Evolutionary conservation across 2,888 invertebrate species (phyloP), one percentile per base, ranked within the genome.

Genomic region (Cheilosia pagana): DNA sequence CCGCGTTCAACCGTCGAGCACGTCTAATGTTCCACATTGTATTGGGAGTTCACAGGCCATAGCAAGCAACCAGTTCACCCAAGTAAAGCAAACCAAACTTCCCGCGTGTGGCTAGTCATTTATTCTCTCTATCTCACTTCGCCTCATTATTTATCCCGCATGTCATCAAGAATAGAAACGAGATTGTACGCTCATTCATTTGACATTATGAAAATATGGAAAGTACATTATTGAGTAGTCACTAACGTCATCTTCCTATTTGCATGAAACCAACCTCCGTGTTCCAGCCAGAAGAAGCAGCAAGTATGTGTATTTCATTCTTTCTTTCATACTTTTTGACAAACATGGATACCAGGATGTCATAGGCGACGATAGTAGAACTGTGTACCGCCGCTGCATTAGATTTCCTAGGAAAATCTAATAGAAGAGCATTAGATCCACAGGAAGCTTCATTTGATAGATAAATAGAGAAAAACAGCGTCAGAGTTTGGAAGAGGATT

Each of bases 341-440:
- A 91, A 91, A 91, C 91, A 91, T 91, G 91, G 90, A 88, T 91
- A 91, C 88, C 90, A 91, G 91, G 91, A 88, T 89, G 89, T 88
- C 91, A 91, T 91, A 88, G 90, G 87, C 87, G 87, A 87, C 87
- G 89, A 87, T 87, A 87, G 65, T 48, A 28, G 85, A 52, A 43
- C 60, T 67, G 45, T 16, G 23, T 45, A n/a, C n/a, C n/a, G n/a
- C n/a, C n/a, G n/a, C n/a, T n/a, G 43, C 76, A 89, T 90, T 90
- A 90, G 90, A 90, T 90, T 90, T 90, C 89, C 89, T 89, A 88
- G 88, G 88, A 88, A 90, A 91, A 89, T 87, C 81, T 89, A 90
- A 91, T 90, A 90, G 91, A 35, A 43, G 91, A 90, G 89, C 68
- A 70, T 86, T 67, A 65, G 70, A 77, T 39, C 8, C 2, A 8